These are phyloP conservation scores for Adineta ricciae DNA, from an alignment of 2,888 invertebrate genomes.

Conservation along the genomic window DNA sequence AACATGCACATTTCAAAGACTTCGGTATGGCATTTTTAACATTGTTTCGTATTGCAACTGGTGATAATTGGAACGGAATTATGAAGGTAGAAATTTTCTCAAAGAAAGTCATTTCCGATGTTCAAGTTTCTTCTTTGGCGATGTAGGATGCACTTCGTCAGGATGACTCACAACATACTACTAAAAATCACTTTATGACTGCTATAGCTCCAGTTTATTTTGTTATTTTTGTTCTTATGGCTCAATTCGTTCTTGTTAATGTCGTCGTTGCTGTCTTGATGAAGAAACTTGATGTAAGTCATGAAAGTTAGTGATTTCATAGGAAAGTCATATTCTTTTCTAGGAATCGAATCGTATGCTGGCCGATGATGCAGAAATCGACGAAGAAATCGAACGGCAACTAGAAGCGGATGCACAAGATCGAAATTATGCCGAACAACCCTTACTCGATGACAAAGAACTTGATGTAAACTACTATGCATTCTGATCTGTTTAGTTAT, in stretches of 20 bases:
- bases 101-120: background rate
- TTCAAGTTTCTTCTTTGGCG: background rate
- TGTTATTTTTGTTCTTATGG: conserved; percentile 97
- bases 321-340: conserved; percentile 21
- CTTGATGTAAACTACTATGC: background rate
- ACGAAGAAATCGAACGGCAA: conserved; percentile 39
- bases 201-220: conserved; percentile 99
- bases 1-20: conserved; percentile 96
- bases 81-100: conserved; percentile 63
- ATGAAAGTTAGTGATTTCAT: background rate
- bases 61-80: conserved; percentile 99
- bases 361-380: conserved; percentile 43
- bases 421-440: conserved; percentile 1
- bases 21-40: conserved; percentile 96
- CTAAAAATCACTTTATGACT: conserved; percentile 68
- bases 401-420: conserved; percentile 36
- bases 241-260: conserved; percentile 97
- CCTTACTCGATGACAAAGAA: conserved; percentile 27
- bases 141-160: background rate
- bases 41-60: conserved; percentile 93
- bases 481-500: background rate
- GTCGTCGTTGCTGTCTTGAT: conserved; percentile 98
- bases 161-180: background rate
- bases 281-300: conserved; percentile 80
- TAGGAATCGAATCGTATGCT: conserved; percentile 62